A percentile compares a stretch with the other conserved stretches of the same genome.
Conservation (phyloP, 2,113 vertebrate species). For the Mus spicilegus region DNA sequence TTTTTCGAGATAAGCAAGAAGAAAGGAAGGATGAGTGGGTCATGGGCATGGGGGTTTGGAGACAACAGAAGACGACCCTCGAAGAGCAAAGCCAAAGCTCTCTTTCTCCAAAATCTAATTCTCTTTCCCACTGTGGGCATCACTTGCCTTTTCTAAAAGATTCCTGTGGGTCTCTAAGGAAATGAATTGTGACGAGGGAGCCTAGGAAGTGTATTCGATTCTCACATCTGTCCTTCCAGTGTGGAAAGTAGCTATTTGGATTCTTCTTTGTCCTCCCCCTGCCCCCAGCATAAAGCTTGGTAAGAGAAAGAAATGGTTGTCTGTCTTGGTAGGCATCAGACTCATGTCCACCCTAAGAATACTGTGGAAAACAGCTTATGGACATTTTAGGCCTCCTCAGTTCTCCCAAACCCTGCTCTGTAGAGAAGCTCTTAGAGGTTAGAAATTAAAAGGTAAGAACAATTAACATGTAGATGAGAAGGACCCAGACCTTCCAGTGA, state of each 20-base stretch:
- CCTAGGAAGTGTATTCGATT: background rate
- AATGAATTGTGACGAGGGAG: conserved; percentile 18
- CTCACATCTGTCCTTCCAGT: conserved; percentile 30
- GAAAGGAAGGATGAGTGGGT: conserved; percentile 9
- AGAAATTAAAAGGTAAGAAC: conserved; percentile 52
- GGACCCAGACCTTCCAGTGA: conserved; percentile 58
- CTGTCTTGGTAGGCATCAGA: background rate
- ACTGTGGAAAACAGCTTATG: background rate
- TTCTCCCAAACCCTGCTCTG: conserved; percentile 51
- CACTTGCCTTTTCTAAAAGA: background rate
- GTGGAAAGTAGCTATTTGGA: conserved; percentile 33
- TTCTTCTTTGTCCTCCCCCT: background rate
- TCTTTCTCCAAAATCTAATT: background rate
- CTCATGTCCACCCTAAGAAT: conserved; percentile 25
- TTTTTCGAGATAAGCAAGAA: conserved; percentile 24
- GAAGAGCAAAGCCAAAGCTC: background rate
- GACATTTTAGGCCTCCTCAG: background rate
- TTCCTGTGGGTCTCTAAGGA: conserved; percentile 22
- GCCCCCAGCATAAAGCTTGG: background rate
- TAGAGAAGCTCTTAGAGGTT: conserved; percentile 54
- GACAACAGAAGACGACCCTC: background rate
- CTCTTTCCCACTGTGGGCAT: background rate
- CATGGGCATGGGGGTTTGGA: background rate
- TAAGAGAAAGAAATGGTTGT: background rate
- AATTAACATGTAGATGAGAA: conserved; percentile 60